A percentile compares a stretch with the other conserved stretches of the same genome.
phyloP scores from a whole-genome alignment of 2,113 vertebrate genomes.

The Ginglymostoma cirratum region DNA sequence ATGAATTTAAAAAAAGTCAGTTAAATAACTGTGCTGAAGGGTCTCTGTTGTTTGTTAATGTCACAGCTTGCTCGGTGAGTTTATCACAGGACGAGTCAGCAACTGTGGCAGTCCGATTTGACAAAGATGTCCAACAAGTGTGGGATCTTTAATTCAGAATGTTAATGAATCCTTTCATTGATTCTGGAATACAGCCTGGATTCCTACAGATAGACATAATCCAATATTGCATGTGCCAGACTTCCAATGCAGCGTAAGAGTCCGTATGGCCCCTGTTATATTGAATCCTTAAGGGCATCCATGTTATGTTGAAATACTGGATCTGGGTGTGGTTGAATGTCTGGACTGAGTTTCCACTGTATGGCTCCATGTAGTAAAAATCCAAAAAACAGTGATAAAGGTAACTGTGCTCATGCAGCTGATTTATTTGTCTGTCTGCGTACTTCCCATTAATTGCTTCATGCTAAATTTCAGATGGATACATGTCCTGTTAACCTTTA shows the following conservation, averaged over 20 bases:
- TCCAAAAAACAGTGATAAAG: not conserved
- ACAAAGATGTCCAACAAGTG: not conserved
- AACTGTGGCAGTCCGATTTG: not conserved
- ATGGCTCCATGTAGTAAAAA: not conserved
- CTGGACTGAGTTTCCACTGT: not conserved
- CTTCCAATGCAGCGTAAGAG: not conserved
- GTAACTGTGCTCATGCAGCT: not conserved
- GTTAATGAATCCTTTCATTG: not conserved
- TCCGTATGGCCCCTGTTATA: not conserved
- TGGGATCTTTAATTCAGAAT: not conserved
- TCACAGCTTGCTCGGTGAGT: not conserved
- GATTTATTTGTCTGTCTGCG: not conserved
- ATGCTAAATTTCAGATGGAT: not conserved
- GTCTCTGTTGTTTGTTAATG: not conserved
- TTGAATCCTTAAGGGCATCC: not conserved
- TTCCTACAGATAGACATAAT: not conserved
- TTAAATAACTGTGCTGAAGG: not conserved
- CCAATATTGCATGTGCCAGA: not conserved
- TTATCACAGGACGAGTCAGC: not conserved
- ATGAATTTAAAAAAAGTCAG: too few species aligned
- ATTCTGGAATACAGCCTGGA: not conserved
- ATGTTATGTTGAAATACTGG: not conserved
- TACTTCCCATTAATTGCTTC: not conserved
- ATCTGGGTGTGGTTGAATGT: not conserved
- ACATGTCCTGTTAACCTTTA: not conserved